Conservation (phyloP, 2,888 invertebrate species). For the Himalopsyche kuldschensis region DNA sequence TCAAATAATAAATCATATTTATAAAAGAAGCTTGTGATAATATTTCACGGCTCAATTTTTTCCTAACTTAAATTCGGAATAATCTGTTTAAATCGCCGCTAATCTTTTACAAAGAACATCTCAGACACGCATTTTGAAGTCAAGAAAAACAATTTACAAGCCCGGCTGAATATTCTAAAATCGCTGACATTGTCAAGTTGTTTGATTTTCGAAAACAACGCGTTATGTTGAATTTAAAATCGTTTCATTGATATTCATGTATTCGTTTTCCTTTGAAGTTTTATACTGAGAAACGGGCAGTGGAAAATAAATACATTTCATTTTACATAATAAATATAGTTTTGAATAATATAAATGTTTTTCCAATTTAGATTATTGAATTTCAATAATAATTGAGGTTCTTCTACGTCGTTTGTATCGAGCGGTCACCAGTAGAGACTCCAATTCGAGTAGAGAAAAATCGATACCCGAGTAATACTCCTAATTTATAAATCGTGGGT, state of each 20-base stretch:
- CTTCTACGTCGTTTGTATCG: no score
- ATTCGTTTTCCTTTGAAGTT: neutral
- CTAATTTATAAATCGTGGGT: no score
- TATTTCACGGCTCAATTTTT: no score
- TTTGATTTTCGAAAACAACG: neutral
- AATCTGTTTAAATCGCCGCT: neutral
- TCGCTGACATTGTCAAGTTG: neutral
- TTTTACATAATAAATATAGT: neutral
- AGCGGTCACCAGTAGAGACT: no score
- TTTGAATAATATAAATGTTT: neutral
- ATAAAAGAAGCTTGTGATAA: no score
- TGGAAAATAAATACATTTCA: neutral
- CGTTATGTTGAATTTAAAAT: neutral
- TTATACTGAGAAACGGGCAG: neutral
- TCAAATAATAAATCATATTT: no score
- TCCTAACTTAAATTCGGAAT: neutral
- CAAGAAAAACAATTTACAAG: neutral
- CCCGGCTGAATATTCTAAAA: neutral
- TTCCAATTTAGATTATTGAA: neutral
- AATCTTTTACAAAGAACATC: neutral
- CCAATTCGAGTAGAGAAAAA: no score
- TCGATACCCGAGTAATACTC: no score
- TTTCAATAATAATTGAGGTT: neutral
- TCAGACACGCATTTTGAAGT: neutral
- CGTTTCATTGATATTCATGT: neutral